These are phyloP conservation scores for Nycticryphes semicollaris DNA, from an alignment of 2,113 vertebrate genomes.

Conservation along the genomic window DNA sequence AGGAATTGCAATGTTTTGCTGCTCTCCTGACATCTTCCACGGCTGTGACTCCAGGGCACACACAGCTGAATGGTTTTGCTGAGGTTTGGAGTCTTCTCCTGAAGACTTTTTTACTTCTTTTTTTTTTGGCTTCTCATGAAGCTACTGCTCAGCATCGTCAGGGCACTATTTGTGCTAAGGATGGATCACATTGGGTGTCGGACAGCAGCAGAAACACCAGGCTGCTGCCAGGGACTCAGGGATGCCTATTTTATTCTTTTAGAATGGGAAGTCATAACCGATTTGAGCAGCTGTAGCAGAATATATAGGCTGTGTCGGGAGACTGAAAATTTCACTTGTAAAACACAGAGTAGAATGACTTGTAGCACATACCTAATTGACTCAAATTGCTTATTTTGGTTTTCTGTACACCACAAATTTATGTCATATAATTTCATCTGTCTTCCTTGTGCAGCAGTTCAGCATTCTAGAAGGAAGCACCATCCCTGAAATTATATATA, in stretches of 20 bases:
- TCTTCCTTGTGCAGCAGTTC: constrained; percentile 1
- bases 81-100: neutral
- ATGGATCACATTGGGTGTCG: neutral
- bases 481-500: neutral
- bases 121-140: neutral
- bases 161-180: neutral
- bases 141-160: neutral
- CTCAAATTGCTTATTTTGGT: constrained; percentile 30
- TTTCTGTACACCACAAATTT: constrained; percentile 23
- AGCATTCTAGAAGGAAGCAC: neutral
- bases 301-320: neutral
- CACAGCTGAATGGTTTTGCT: constrained; percentile 36
- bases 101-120: too few relatives aligned
- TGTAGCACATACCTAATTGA: constrained; percentile 6
- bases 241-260: neutral
- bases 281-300: neutral
- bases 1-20: constrained; percentile 47
- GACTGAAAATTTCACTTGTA: neutral
- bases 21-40: neutral
- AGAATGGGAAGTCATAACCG: neutral
- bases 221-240: neutral
- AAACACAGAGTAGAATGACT: neutral
- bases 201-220: neutral
- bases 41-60: constrained; percentile 27
- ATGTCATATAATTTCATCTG: neutral